These are phyloP conservation scores for Hyla sarda DNA, from an alignment of 2,113 vertebrate genomes.

Conservation along the genomic window DNA sequence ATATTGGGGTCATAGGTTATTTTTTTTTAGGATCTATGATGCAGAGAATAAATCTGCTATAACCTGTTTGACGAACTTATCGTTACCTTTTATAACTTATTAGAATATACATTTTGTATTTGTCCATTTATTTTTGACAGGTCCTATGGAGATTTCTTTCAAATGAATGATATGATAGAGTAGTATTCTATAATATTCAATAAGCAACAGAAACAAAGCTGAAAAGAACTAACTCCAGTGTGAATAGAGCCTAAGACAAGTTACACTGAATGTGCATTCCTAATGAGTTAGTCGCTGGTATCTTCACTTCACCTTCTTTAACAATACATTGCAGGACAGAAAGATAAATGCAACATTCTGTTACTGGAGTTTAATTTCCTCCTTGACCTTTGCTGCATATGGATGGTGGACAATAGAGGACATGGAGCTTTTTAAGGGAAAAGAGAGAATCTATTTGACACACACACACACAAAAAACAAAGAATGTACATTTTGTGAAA, in stretches of 20 bases:
- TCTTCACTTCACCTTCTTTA: background rate
- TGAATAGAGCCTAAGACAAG: background rate
- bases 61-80: no score
- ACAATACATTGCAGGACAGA: background rate
- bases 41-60: no score
- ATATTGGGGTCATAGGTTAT: no score
- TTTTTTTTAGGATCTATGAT: no score
- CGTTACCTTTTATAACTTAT: no score
- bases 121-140: no score
- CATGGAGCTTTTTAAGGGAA: background rate
- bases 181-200: no score
- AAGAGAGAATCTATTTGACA: background rate
- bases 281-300: background rate
- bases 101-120: no score
- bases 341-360: background rate
- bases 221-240: background rate
- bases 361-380: constrained; percentile 9
- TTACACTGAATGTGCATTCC: background rate
- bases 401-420: background rate
- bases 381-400: background rate
- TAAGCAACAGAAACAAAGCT: background rate
- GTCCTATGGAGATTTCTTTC: no score
- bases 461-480: no score
- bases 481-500: background rate
- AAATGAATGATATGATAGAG: no score